Conservation (phyloP, 2,888 invertebrate species). For the Drosophila ezoana region DNA sequence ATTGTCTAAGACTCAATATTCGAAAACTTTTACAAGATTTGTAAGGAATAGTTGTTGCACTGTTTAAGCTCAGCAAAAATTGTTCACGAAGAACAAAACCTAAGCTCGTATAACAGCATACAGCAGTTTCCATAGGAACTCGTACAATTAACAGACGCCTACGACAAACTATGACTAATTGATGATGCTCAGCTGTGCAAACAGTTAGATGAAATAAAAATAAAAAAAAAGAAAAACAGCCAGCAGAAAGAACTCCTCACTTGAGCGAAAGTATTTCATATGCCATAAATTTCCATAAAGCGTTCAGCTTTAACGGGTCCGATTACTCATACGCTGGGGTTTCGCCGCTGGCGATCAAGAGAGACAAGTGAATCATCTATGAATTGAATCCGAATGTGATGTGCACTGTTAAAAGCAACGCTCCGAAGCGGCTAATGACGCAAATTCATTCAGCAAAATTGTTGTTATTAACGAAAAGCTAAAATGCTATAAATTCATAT, state of each 20-base stretch:
- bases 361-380: constrained; percentile 54
- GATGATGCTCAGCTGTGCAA: constrained; percentile 30
- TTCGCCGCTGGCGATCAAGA: constrained; percentile 15
- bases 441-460: constrained; percentile 70
- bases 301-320: constrained; percentile 23
- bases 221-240: constrained; percentile 3
- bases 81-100: neutral
- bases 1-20: neutral
- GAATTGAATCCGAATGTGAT: constrained; percentile 20
- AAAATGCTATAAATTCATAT: neutral
- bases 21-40: no score
- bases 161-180: constrained; percentile 56
- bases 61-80: neutral
- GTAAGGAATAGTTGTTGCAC: no score
- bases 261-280: constrained; percentile 71
- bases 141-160: constrained; percentile 37
- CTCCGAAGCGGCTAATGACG: constrained; percentile 55
- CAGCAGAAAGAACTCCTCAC: constrained; percentile 24
- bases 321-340: constrained; percentile 56
- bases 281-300: constrained; percentile 73
- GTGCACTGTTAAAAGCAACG: constrained; percentile 40
- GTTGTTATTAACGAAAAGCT: constrained; percentile 41
- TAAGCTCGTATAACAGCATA: neutral
- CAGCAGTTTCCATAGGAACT: neutral
- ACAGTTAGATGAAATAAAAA: constrained; percentile 17